Conservation (phyloP, 2,797 vertebrate species). For the Netta rufina region DNA sequence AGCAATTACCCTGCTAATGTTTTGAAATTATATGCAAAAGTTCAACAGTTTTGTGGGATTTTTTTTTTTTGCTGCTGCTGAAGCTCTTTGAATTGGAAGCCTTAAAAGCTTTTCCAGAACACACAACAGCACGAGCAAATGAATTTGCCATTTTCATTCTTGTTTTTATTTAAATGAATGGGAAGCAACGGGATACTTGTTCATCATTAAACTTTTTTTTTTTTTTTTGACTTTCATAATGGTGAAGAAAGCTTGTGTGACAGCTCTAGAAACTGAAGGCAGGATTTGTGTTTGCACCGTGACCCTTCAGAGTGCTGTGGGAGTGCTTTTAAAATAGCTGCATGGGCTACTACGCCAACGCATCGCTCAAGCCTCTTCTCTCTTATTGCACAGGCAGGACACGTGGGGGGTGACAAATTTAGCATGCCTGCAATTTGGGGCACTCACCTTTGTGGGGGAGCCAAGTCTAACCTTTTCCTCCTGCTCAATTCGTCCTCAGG, state of each 20-base stretch:
- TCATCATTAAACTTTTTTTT: neutral
- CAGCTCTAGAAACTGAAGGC: neutral
- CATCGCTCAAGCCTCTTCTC: neutral
- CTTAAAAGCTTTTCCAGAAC: slow-evolving; percentile 55
- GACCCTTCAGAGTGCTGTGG: neutral
- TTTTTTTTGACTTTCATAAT: neutral
- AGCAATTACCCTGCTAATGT: slow-evolving; percentile 64
- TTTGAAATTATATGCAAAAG: slow-evolving; percentile 56
- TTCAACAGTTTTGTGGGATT: neutral
- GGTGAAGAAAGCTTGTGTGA: neutral
- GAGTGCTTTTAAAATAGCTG: slow-evolving; percentile 25
- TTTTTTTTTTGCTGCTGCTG: slow-evolving; percentile 20
- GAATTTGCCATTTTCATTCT: slow-evolving; percentile 42
- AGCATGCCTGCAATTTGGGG: neutral
- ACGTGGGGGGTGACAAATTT: neutral
- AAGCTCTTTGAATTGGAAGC: slow-evolving; percentile 29
- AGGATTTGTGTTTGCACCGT: neutral
- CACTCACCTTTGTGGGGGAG: neutral
- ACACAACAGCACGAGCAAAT: slow-evolving; percentile 38
- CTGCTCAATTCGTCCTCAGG: neutral
- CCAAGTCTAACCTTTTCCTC: neutral
- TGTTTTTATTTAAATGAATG: neutral
- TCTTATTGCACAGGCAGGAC: neutral
- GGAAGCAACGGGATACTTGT: neutral
- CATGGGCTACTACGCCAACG: neutral